Evolutionary conservation across 2,113 vertebrate genomes (phyloP).

Genomic region (Dissostichus mawsoni): DNA sequence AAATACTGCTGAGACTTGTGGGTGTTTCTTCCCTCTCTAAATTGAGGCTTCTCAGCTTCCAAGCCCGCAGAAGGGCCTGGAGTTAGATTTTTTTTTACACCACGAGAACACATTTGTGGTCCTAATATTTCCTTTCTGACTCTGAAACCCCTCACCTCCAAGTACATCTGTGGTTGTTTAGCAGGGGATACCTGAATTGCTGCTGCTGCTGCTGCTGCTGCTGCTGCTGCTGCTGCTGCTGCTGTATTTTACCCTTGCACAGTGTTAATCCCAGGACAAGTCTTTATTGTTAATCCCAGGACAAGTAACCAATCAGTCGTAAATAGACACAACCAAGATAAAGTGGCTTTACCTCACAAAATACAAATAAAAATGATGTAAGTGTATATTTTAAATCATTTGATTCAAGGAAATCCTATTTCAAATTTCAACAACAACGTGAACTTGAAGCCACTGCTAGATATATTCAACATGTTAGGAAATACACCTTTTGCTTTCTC

Average conservation of each 20-base stretch:
- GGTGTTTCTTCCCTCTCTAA: conserved; percentile 41
- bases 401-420: background rate
- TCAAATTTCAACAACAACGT: background rate
- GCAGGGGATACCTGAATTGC: conserved; percentile 22
- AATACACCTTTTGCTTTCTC: background rate
- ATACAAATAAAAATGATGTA: background rate
- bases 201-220: background rate
- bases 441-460: background rate
- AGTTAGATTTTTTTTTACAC: conserved; percentile 33
- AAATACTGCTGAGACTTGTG: conserved; percentile 23
- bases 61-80: conserved; percentile 51
- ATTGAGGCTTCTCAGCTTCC: conserved; percentile 45
- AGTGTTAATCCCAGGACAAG: background rate
- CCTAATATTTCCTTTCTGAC: conserved; percentile 62
- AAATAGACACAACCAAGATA: background rate
- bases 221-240: conserved; percentile 3
- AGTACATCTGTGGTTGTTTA: conserved; percentile 50
- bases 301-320: background rate
- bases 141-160: conserved; percentile 39
- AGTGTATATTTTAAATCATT: background rate
- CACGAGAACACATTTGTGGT: conserved; percentile 56
- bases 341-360: background rate
- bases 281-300: background rate
- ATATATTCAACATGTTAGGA: background rate
- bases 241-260: background rate